Evolutionary conservation across 2,797 vertebrate genomes (phyloP), one percentile per base, ranked within the genome.

Genomic region (Liasis olivaceus): DNA sequence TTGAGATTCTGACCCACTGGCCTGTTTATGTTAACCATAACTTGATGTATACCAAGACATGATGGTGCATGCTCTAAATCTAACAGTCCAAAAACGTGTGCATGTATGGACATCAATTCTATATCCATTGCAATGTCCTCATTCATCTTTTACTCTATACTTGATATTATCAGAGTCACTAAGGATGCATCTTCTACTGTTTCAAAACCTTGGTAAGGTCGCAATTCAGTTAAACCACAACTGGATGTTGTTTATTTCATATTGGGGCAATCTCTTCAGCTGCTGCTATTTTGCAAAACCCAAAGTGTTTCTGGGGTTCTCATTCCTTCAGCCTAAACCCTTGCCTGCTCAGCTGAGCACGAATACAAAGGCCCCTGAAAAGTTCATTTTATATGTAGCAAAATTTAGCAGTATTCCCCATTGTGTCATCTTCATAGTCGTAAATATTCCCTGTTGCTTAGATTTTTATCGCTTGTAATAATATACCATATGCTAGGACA

Each of bases 401-500:
- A 47, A 63, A 20, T 54, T 91, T 60, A n/a, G 42, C 12, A 54
- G 20, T 54, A 72, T 2, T 17, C 31, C 22, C 17, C 3, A 11
- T 7, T 1, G 6, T 56, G 9, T 12, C 22, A 81, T 9, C 26
- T 36, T 28, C 26, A 51, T 12, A 0, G 88, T 56, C 87, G 85
- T 91, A 95, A 95, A 93, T 92, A 91, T 3, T 86, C 51, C 0
- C 0, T 7, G 66, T 93, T 66, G 89, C 60, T 97, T 88, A 88
- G 93, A n/a, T 91, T 90, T 95, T 90, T 94, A 92, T 93, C 93
- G 77, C 66, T 90, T 13, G 24, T 84, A 93, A 95, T 95, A 95
- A 94, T 85, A 91, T 93, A 91, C 92, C 81, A 59, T 89, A 94
- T 93, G 92, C 87, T 92, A 59, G 88, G 63, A 31, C 89, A 95